Base-by-base conservation (phyloP, 2,888 invertebrate genomes). In the Blera fallax region DNA sequence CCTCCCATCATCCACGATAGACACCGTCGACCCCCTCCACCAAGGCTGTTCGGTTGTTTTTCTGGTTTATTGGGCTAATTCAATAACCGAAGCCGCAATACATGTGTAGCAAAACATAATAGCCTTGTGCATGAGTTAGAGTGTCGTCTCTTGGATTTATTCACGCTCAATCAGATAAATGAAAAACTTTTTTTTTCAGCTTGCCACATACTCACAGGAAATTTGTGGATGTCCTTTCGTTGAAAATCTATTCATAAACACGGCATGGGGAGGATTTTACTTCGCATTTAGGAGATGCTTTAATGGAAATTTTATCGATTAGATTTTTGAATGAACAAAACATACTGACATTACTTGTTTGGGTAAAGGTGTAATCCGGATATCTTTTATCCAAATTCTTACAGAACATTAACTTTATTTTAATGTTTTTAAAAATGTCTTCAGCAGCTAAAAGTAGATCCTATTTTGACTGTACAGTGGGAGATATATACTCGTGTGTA, bases 1-100 rank as follows among this genome's bases (percentile, higher is more conserved):
- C 74, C 48, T 48, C 62, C 54, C 64, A 52, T 21, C 56, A 87
- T 80, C 69, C 83, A 69, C 80, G 87, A 73, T 80, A 69, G 45
- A 76, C 54, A 14, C 24, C 62, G n/a, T 52, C 29, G 27, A 70
- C 48, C 62, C 78, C 77, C n/a, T n/a, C 78, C 84, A 79, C 81
- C 80, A 78, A 76, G 60, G 65, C 82, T 76, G 80, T 88, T 87
- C 89, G 89, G 89, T 91, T 92, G 90, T 91, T 92, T 91, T 92
- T 92, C 91, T 91, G 91, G 91, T 91, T 92, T 92, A 91, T 92
- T 92, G 92, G 91, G 91, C 92, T 92, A 92, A 92, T 92, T 92
- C 91, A 92, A 92, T 92, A 91, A 91, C 90, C 91, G 89, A 90
- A 89, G 90, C 88, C 88, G 88, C 88, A 74, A 77, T 58, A 74